Evolutionary conservation across 2,888 invertebrate genomes (phyloP).

Genomic region (Argyra leucocephala): DNA sequence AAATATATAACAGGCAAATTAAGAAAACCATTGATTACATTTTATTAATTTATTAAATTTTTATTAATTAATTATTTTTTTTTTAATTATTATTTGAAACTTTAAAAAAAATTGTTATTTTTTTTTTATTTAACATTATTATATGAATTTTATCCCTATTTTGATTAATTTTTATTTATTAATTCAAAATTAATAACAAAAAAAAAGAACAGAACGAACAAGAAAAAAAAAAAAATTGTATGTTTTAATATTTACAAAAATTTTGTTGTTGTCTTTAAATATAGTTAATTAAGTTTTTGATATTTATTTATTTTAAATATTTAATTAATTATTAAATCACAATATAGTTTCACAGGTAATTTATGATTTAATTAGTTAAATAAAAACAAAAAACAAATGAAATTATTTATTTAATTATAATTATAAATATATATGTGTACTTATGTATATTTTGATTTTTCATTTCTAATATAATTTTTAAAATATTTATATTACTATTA

Average conservation of each 20-base stretch:
- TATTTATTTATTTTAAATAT: background rate
- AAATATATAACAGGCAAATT: background rate
- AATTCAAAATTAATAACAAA: background rate
- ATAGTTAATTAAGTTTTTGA: background rate
- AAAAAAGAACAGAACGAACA: too few species aligned
- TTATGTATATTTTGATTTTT: background rate
- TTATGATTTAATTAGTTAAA: background rate
- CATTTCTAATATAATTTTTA: background rate
- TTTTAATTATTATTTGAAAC: background rate
- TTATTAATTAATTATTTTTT: background rate
- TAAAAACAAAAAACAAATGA: too few species aligned
- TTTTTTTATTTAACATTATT: too few species aligned
- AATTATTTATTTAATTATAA: too few species aligned
- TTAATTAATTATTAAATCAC: background rate
- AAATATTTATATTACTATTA: too few species aligned
- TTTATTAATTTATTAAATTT: background rate
- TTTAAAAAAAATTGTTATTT: background rate
- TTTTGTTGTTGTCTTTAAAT: too few species aligned
- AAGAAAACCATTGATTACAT: conserved; percentile 4
- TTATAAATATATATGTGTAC: background rate
- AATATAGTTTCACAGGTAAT: conserved; percentile 6
- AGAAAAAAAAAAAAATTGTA: too few species aligned
- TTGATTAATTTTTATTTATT: background rate
- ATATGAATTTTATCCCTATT: background rate
- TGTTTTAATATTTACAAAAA: too few species aligned